A percentile compares a stretch with the other conserved stretches of the same genome.
Conservation (phyloP, 2,888 invertebrate species). For the Serripes groenlandicus region DNA sequence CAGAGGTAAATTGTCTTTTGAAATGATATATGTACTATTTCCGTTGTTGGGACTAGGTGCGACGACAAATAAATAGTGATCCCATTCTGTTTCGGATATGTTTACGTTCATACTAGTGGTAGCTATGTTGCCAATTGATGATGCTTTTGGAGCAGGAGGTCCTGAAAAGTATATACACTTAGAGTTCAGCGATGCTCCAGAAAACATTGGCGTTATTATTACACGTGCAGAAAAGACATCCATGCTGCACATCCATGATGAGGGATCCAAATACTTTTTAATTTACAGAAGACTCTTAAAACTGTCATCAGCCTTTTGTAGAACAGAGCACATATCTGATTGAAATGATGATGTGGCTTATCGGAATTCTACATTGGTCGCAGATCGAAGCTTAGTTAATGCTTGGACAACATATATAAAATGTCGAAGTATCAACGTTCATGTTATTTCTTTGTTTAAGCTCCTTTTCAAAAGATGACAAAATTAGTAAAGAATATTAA, state of each 20-base stretch:
- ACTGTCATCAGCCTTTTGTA: not conserved
- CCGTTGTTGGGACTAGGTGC: not conserved
- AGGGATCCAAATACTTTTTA: not conserved
- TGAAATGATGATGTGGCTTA: no score
- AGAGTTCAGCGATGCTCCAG: not conserved
- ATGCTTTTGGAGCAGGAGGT: not conserved
- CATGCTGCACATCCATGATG: not conserved
- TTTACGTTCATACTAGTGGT: not conserved
- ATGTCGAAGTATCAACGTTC: no score
- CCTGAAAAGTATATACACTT: not conserved
- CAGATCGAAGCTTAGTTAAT: no score
- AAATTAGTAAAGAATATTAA: no score
- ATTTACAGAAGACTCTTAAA: not conserved
- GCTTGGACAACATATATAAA: no score
- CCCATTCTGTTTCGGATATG: not conserved
- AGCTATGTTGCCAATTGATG: not conserved
- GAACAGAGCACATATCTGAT: not conserved
- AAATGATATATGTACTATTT: not conserved
- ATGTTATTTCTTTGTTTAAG: no score
- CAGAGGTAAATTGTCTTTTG: not conserved
- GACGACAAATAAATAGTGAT: not conserved
- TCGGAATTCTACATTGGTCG: no score
- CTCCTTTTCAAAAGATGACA: no score
- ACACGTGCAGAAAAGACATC: not conserved
- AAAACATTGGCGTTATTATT: not conserved